Base-by-base conservation (phyloP, 2,888 invertebrate species). In the Cecidostiba fungosa region DNA sequence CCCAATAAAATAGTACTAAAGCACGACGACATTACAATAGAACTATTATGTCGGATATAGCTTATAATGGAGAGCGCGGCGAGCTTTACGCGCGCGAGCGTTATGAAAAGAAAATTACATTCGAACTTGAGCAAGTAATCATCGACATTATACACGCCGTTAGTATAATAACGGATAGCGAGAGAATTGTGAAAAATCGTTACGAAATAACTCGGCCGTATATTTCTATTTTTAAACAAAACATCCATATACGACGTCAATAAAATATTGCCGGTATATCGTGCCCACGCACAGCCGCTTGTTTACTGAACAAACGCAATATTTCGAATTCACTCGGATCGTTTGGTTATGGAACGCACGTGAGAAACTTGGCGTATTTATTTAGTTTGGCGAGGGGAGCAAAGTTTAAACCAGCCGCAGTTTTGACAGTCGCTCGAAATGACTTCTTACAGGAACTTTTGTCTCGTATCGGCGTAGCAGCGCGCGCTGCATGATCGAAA, bases 61-160 rank as follows among this genome's bases (percentile, higher is more conserved):
- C 54, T 59, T n/a, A n/a, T 59, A 59, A 59, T 59, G n/a, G n/a
- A n/a, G 54, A 12, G 43, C 36, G 26, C n/a, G 19, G 29, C 26
- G 32, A 47, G 74, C 81, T 82, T 82, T 74, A 62, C 74, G 66
- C 29, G 59, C 47, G 12, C 14, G 0, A 4, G 16, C 6, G 39
- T 69, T 47, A 69, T 72, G 83, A 72, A 73, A 84, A 84, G 83
- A 73, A 77, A 84, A 84, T 77, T 84, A 78, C 62, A 78, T 78
- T 84, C 32, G 77, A 78, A 77, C 59, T 69, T 70, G 54, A 83
- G 69, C 36, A 1, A 12, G 66, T 76, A 36, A 82, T 69, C 19
- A 43, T n/a, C n/a, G n/a, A 14, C 26, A n/a, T 26, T 43, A 73
- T 12, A 43, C 10, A 23, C 2, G 43, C 14, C 2, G 26, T 50